A percentile compares a stretch with the other conserved stretches of the same genome.
Conservation (phyloP, 2,888 invertebrate genomes). For the Alentia gelatinosa region DNA sequence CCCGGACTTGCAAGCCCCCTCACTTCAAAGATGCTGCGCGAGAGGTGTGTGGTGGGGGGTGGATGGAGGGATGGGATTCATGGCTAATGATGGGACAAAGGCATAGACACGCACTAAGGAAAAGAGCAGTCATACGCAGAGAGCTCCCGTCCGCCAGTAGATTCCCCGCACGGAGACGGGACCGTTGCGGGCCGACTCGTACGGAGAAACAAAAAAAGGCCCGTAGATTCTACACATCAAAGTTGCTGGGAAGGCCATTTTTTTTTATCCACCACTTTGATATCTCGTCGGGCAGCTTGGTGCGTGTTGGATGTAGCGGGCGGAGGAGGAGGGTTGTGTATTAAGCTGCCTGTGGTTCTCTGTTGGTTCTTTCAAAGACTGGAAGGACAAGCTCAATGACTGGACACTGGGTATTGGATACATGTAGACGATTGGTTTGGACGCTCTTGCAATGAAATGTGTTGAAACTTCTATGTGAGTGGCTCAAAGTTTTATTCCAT, state of each 20-base stretch:
- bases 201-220: background rate
- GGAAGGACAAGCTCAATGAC: no score
- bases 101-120: background rate
- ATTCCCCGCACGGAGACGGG: background rate
- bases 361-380: no score
- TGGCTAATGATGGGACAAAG: conserved; percentile 39
- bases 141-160: background rate
- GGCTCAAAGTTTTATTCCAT: no score
- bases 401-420: no score
- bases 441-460: no score
- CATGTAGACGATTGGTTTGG: no score
- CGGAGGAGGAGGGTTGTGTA: background rate
- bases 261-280: background rate
- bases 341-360: no score
- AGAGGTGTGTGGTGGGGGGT: background rate
- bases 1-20: background rate
- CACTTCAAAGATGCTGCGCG: background rate
- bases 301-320: background rate
- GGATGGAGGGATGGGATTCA: background rate
- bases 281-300: background rate
- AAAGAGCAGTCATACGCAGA: background rate
- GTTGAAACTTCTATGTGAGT: no score
- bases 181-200: background rate
- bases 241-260: background rate
- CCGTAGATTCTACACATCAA: conserved; percentile 37